Evolutionary conservation across 1,140 invertebrate species (phyloP).

Genomic region (Lineus longissimus): DNA sequence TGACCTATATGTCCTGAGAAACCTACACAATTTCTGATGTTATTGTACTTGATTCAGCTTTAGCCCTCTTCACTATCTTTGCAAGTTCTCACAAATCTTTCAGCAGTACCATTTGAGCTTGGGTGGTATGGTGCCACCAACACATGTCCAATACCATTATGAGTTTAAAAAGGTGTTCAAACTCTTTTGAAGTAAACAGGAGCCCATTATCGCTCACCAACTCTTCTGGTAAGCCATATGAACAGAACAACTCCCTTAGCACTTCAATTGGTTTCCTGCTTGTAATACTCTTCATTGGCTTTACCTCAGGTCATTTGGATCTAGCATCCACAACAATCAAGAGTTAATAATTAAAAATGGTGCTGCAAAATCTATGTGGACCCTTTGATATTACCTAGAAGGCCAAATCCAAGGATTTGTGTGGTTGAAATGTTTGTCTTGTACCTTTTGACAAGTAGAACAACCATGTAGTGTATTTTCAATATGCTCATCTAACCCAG

Average conservation of each 20-base stretch:
- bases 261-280: constrained; percentile 8
- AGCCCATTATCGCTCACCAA: constrained; percentile 21
- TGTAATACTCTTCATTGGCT: constrained; percentile 15
- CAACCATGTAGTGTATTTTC: too few species aligned
- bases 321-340: constrained; percentile 52
- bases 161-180: constrained; percentile 11
- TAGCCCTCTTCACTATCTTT: too few species aligned
- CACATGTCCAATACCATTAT: constrained; percentile 21
- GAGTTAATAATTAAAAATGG: constrained; percentile 32
- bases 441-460: too few species aligned
- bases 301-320: constrained; percentile 57
- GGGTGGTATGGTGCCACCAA: constrained; percentile 35
- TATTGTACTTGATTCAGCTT: too few species aligned
- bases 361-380: too few species aligned
- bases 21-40: too few species aligned
- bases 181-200: constrained; percentile 23
- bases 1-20: too few species aligned
- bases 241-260: constrained; percentile 14
- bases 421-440: too few species aligned
- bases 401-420: too few species aligned
- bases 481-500: too few species aligned
- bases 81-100: constrained; percentile 33
- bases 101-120: constrained; percentile 35
- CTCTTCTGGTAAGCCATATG: constrained; percentile 15
- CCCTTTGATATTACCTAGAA: too few species aligned